Percentiles rank a stretch among this genome's conserved stretches.
phyloP scores from a whole-genome alignment of 2,113 vertebrate genomes.

The Gnathonemus echidnorhynchus region DNA sequence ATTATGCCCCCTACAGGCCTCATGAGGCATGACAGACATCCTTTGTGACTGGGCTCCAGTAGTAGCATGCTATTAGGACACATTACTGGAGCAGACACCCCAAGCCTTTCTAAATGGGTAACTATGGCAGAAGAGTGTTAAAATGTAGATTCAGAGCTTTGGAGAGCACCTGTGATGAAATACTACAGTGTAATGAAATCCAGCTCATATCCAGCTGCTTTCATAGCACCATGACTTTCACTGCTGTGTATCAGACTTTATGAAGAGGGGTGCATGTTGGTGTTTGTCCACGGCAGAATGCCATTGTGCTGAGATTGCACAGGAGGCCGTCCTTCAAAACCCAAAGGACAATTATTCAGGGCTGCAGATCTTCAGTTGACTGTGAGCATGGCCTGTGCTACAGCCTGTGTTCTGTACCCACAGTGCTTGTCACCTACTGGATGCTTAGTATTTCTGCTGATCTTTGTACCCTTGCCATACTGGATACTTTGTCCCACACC shows the following conservation, averaged over 20 bases:
- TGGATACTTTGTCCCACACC: background rate
- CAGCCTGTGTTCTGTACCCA: background rate
- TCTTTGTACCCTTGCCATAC: background rate
- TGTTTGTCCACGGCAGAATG: background rate
- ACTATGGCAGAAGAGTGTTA: background rate
- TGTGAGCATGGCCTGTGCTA: background rate
- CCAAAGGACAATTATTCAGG: background rate
- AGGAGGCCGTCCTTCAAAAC: background rate
- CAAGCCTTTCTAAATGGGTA: background rate
- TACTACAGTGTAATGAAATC: background rate
- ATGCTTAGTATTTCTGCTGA: background rate
- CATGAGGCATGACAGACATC: background rate
- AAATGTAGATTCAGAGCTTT: background rate
- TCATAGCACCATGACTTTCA: background rate
- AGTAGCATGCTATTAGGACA: background rate
- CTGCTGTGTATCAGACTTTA: background rate
- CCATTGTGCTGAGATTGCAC: constrained; percentile 1
- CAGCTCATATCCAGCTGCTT: background rate
- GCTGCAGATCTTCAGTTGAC: background rate
- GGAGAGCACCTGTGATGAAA: background rate
- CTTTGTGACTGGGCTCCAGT: background rate
- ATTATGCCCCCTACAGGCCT: background rate
- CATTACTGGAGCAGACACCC: background rate
- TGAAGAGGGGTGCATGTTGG: background rate
- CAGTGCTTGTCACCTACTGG: background rate